Conservation (phyloP, 1,140 invertebrate genomes). For the Drosophila murphyi region DNA sequence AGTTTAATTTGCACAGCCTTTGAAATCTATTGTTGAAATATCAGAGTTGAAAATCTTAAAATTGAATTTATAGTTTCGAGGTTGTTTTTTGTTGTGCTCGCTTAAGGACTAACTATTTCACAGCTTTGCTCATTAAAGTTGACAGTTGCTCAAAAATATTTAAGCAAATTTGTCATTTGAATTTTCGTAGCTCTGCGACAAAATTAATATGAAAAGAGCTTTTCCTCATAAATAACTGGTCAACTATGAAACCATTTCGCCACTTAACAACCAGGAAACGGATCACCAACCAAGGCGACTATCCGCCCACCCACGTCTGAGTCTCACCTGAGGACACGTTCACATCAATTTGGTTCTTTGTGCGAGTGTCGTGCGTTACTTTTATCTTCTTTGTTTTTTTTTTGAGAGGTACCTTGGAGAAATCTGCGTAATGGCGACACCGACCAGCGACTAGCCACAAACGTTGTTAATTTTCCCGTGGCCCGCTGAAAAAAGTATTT, state of each 20-base stretch:
- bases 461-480: constrained; percentile 51
- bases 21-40: neutral
- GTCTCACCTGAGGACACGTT: constrained; percentile 10
- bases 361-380: neutral
- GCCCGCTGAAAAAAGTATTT: constrained; percentile 4
- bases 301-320: constrained; percentile 25
- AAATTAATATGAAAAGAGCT: too few species aligned
- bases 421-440: constrained; percentile 62
- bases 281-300: neutral
- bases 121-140: neutral
- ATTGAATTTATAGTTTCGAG: neutral
- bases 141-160: neutral
- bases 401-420: constrained; percentile 51
- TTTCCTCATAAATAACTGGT: neutral
- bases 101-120: neutral
- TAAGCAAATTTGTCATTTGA: neutral
- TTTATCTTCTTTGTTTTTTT: neutral
- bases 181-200: too few species aligned
- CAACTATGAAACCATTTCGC: constrained; percentile 11
- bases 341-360: constrained; percentile 20
- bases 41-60: neutral
- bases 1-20: neutral
- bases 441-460: constrained; percentile 24
- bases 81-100: neutral
- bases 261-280: constrained; percentile 26